phyloP scores from a whole-genome alignment of 2,797 vertebrate species.

The Arremon brunneinucha region DNA sequence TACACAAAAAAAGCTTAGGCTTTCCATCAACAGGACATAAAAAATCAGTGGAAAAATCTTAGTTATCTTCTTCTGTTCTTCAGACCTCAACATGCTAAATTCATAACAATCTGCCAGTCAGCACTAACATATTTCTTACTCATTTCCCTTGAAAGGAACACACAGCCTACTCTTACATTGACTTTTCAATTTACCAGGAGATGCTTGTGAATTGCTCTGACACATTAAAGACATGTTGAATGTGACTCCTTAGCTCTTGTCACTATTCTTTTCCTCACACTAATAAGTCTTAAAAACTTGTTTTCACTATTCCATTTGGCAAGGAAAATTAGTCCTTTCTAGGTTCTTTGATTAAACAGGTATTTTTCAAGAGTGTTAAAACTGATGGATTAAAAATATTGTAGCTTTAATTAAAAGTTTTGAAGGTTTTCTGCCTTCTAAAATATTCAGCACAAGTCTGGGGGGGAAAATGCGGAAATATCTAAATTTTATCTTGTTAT shows the following conservation, averaged over 20 bases:
- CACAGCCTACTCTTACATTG: background rate
- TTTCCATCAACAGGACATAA: background rate
- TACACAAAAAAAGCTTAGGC: background rate
- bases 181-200: conserved; percentile 26
- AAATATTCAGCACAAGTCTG: background rate
- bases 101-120: background rate
- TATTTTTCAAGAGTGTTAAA: conserved; percentile 35
- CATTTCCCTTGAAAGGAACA: background rate
- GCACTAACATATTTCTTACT: conserved; percentile 4
- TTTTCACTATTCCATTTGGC: conserved; percentile 12
- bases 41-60: background rate
- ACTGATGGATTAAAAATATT: background rate
- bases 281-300: background rate
- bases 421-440: background rate
- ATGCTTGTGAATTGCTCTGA: background rate
- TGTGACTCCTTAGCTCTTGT: background rate
- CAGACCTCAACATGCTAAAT: background rate
- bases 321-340: conserved; percentile 21
- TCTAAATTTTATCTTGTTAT: background rate
- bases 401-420: background rate
- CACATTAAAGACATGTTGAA: background rate
- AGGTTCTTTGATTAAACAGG: conserved; percentile 18
- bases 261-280: conserved; percentile 7
- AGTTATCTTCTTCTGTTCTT: background rate
- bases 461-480: background rate